Conservation (phyloP, 1,140 invertebrate genomes). For the Neodiprion fabricii region DNA sequence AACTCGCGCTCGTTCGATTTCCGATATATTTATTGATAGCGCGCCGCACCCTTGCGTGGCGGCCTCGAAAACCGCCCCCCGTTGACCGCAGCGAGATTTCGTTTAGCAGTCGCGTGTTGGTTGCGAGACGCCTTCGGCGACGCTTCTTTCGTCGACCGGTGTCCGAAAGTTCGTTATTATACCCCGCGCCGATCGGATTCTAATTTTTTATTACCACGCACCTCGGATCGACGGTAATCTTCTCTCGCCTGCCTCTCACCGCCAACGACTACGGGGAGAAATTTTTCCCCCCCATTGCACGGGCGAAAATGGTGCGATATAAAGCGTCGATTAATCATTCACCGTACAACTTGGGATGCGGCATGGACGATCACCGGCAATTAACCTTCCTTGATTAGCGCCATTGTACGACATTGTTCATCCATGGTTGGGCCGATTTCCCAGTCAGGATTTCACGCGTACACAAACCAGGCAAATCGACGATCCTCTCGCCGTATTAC, state of each 20-base stretch:
- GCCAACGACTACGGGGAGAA: too few species aligned
- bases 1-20: not conserved
- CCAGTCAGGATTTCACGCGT: not conserved
- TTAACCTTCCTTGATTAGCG: not conserved
- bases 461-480: not conserved
- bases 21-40: not conserved
- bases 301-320: not conserved
- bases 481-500: too few species aligned
- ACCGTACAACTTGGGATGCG: not conserved
- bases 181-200: too few species aligned
- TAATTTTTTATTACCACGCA: too few species aligned
- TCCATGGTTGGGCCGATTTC: not conserved
- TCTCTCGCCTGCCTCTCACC: too few species aligned
- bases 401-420: not conserved
- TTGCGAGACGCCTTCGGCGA: not conserved
- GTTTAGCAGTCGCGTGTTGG: not conserved
- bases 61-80: not conserved
- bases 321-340: not conserved
- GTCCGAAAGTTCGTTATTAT: too few species aligned
- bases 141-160: not conserved
- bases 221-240: too few species aligned
- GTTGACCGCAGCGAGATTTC: constrained; percentile 1
- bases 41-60: not conserved
- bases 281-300: too few species aligned
- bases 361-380: not conserved